phyloP scores from a whole-genome alignment of 2,888 invertebrate genomes.

The Drosophila mettleri region DNA sequence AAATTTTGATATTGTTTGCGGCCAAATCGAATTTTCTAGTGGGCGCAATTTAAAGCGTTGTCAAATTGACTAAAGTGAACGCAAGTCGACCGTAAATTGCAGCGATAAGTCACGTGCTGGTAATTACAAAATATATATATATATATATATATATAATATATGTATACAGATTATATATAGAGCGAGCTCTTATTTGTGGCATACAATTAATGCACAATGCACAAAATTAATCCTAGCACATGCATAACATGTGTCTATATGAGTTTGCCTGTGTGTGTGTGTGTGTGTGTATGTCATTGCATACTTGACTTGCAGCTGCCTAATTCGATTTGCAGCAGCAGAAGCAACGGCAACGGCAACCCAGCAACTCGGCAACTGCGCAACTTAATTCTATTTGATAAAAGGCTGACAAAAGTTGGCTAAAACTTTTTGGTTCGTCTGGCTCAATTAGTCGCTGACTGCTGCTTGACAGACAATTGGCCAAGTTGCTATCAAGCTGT shows the following conservation, averaged over 20 bases:
- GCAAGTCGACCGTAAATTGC: slow-evolving; percentile 31
- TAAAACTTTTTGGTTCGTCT: slow-evolving; percentile 32
- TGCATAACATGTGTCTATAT: slow-evolving; percentile 8
- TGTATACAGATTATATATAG: not conserved
- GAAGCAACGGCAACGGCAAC: slow-evolving; percentile 12
- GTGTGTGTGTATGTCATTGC: slow-evolving; percentile 33
- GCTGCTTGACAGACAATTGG: slow-evolving; percentile 45
- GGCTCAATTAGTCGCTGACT: slow-evolving; percentile 50
- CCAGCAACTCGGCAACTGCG: slow-evolving; percentile 5
- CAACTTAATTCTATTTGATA: slow-evolving; percentile 48
- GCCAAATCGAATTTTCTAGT: slow-evolving; percentile 1
- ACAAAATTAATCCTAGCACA: slow-evolving; percentile 32
- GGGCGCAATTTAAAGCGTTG: slow-evolving; percentile 1
- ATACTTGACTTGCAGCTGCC: slow-evolving; percentile 41
- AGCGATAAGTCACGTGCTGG: slow-evolving; percentile 23
- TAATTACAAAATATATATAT: not conserved
- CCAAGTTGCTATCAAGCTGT: slow-evolving; percentile 39
- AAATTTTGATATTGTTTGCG: slow-evolving; percentile 1
- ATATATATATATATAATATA: not conserved
- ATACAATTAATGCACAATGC: slow-evolving; percentile 30
- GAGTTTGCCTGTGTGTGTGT: not conserved
- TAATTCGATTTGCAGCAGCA: slow-evolving; percentile 58
- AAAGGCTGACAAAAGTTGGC: slow-evolving; percentile 47
- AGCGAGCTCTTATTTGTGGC: not conserved
- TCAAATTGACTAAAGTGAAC: slow-evolving; percentile 2